Evolutionary conservation across 2,113 vertebrate species (phyloP).

Genomic region (Setophaga kirtlandii): DNA sequence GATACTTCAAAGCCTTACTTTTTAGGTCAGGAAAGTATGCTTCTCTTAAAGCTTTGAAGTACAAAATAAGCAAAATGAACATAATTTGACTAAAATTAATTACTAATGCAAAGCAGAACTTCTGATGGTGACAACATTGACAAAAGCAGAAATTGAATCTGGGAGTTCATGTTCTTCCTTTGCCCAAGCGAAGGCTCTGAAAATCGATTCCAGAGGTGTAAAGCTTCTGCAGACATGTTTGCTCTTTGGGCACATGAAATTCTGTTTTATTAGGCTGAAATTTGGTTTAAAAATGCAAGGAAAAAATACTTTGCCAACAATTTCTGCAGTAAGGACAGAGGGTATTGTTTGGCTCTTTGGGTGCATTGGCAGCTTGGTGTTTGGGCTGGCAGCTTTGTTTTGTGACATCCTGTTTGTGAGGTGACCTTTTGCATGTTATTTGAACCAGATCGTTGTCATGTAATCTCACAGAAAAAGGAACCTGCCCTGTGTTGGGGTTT

Average conservation of each 20-base stretch:
- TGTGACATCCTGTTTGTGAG: background rate
- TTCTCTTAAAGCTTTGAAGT: slow-evolving; percentile 58
- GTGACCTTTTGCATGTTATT: background rate
- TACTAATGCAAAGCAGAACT: slow-evolving; percentile 41
- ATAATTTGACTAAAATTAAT: slow-evolving; percentile 64
- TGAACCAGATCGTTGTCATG: background rate
- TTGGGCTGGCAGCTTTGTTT: background rate
- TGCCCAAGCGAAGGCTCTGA: background rate
- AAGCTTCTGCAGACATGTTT: background rate
- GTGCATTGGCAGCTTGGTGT: background rate
- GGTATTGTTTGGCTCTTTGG: accelerated
- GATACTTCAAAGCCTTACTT: slow-evolving; percentile 65
- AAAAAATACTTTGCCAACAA: background rate
- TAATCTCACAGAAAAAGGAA: background rate
- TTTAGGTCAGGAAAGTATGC: slow-evolving; percentile 47
- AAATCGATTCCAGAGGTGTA: background rate
- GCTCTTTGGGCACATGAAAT: background rate
- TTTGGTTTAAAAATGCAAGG: background rate
- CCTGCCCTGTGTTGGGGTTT: background rate
- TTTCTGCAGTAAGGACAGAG: background rate
- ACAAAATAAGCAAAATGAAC: slow-evolving; percentile 55
- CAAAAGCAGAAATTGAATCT: background rate
- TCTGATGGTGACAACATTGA: background rate
- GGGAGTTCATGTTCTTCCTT: background rate
- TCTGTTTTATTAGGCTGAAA: background rate